Evolutionary conservation across 2,888 invertebrate species (phyloP).

Genomic region (Argyra leucocephala): DNA sequence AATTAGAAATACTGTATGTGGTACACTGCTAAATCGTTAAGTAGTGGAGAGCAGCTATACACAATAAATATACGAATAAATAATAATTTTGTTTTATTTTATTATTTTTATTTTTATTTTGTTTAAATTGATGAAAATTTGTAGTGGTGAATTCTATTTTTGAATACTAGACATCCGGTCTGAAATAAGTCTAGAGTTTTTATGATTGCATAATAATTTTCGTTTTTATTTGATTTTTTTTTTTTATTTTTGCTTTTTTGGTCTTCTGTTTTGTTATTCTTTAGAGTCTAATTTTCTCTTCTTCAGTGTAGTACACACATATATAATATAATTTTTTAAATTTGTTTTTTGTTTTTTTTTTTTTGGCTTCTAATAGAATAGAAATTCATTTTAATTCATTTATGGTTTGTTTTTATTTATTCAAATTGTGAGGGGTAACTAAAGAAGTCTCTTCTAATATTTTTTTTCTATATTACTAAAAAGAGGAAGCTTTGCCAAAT

Average conservation of each 20-base stretch:
- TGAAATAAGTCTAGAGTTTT: slow-evolving; percentile 19
- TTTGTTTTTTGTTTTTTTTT: background rate
- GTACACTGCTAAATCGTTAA: no score
- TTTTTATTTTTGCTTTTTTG: background rate
- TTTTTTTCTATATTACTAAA: no score
- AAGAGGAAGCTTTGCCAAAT: no score
- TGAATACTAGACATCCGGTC: slow-evolving; percentile 27
- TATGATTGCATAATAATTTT: slow-evolving; percentile 1
- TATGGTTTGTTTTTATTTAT: background rate
- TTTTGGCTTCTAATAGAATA: background rate
- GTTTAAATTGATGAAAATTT: background rate
- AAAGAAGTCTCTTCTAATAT: no score
- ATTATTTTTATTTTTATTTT: background rate
- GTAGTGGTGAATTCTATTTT: slow-evolving; percentile 24
- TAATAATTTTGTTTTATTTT: no score
- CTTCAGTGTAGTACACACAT: no score
- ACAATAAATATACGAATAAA: no score
- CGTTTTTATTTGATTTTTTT: background rate
- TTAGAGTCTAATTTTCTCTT: background rate
- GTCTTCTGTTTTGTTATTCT: background rate
- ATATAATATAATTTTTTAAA: background rate
- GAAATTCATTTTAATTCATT: background rate
- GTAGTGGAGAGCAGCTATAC: no score
- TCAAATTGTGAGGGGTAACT: background rate
- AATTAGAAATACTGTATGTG: no score